Evolutionary conservation across 1,140 invertebrate genomes (phyloP).

Genomic region (Drosophila neocordata): DNA sequence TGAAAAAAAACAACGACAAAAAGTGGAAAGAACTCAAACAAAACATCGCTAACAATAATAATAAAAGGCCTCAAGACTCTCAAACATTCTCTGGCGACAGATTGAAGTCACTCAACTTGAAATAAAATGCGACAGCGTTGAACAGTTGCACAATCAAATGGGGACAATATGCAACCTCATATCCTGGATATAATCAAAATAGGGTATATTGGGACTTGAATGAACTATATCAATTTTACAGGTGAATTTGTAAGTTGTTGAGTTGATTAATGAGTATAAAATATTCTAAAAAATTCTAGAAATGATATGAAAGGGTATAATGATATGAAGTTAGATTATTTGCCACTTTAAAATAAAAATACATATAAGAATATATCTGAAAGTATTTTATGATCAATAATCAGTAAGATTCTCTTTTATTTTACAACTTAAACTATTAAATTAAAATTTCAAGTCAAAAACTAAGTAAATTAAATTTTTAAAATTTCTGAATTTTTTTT

Average conservation of each 20-base stretch:
- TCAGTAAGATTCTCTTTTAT: too few species aligned
- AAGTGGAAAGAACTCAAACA: slow-evolving; percentile 45
- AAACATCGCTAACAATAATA: slow-evolving; percentile 53
- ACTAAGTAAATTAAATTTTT: too few species aligned
- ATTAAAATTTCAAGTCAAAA: too few species aligned
- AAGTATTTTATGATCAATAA: too few species aligned
- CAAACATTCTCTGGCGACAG: slow-evolving; percentile 65
- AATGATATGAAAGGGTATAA: too few species aligned
- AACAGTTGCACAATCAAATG: slow-evolving; percentile 78
- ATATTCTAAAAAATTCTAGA: too few species aligned
- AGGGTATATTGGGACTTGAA: slow-evolving; percentile 1
- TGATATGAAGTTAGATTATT: too few species aligned
- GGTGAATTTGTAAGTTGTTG: not conserved
- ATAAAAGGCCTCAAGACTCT: slow-evolving; percentile 72
- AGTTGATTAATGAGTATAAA: too few species aligned
- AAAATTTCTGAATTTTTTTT: too few species aligned
- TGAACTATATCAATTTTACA: not conserved
- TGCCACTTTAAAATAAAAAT: too few species aligned
- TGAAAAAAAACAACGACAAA: slow-evolving; percentile 17
- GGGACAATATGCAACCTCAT: slow-evolving; percentile 54
- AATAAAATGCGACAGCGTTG: slow-evolving; percentile 76
- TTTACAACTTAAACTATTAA: too few species aligned
- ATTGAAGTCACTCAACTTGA: slow-evolving; percentile 82
- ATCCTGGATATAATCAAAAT: slow-evolving; percentile 26
- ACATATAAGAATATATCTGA: too few species aligned